phyloP scores from a whole-genome alignment of 2,113 vertebrate genomes.

The Melierax canorus region DNA sequence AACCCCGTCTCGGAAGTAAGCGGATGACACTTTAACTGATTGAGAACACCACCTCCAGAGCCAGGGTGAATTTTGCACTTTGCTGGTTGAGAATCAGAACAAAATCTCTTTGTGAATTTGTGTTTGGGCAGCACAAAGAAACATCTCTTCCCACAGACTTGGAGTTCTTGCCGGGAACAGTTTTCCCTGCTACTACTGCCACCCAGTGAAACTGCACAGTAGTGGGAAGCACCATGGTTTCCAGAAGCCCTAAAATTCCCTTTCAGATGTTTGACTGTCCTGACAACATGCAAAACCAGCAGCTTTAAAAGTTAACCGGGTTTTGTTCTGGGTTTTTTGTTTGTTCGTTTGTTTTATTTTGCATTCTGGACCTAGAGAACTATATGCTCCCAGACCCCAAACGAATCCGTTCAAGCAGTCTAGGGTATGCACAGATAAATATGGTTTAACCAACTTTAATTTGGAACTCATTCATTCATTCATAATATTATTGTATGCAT shows the following conservation, averaged over 20 bases:
- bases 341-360: background rate
- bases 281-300: background rate
- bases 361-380: background rate
- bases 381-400: background rate
- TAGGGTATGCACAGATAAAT: background rate
- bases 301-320: background rate
- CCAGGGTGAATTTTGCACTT: background rate
- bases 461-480: background rate
- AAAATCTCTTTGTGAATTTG: background rate
- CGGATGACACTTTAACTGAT: background rate
- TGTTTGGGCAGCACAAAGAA: background rate
- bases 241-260: background rate
- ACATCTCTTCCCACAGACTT: background rate
- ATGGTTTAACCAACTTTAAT: background rate
- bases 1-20: background rate
- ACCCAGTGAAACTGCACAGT: slow-evolving; percentile 30
- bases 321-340: background rate
- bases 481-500: background rate
- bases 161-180: background rate
- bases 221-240: background rate
- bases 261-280: background rate
- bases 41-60: background rate
- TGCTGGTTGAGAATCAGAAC: background rate
- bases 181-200: slow-evolving; percentile 25
- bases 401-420: background rate